phyloP scores from a whole-genome alignment of 2,113 vertebrate species.

The Tursiops truncatus region DNA sequence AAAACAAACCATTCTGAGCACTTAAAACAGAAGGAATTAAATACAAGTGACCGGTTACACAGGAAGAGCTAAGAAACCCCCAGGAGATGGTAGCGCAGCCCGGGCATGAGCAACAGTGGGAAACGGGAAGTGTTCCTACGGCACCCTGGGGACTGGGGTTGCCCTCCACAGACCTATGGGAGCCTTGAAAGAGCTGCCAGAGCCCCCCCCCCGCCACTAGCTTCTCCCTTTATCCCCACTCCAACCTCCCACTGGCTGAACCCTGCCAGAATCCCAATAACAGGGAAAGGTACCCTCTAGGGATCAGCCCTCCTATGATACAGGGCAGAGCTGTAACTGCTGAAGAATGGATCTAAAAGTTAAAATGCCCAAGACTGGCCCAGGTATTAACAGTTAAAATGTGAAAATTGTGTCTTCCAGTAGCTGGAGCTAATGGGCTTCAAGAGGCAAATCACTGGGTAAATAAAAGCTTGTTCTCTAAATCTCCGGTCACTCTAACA shows the following conservation, averaged over 20 bases:
- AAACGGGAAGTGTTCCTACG: not conserved
- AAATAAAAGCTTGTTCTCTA: not conserved
- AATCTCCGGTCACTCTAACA: not conserved
- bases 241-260: not conserved
- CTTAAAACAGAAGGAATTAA: constrained; percentile 4
- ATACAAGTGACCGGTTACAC: not conserved
- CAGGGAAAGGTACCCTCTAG: not conserved
- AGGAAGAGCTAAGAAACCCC: not conserved
- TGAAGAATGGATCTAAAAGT: not conserved
- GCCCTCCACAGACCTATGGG: not conserved
- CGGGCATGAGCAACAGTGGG: not conserved
- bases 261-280: not conserved
- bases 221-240: not conserved
- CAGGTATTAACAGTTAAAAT: not conserved
- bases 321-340: not conserved
- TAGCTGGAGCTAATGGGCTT: not conserved
- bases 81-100: not conserved
- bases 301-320: not conserved
- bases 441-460: not conserved
- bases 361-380: not conserved
- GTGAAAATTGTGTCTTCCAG: not conserved
- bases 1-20: not conserved
- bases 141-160: not conserved
- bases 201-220: not conserved
- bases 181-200: not conserved